These are phyloP conservation scores for Aphelinus atriplicis DNA, from an alignment of 1,140 invertebrate genomes.

Conservation along the genomic window DNA sequence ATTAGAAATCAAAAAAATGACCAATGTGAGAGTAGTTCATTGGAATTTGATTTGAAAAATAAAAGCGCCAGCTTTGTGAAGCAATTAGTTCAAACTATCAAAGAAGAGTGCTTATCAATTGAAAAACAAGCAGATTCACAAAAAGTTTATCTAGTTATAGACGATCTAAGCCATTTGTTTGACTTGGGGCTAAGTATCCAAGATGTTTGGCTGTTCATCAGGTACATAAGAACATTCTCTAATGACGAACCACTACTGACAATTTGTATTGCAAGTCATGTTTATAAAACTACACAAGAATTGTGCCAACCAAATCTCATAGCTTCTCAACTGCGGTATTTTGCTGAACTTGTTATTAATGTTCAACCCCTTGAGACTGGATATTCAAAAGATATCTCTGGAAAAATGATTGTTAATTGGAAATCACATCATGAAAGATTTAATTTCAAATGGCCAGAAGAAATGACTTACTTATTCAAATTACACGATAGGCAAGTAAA, in stretches of 20 bases:
- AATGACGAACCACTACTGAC: conserved; percentile 50
- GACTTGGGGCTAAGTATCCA: conserved; percentile 69
- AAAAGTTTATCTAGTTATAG: conserved; percentile 70
- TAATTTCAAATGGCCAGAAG: conserved; percentile 63
- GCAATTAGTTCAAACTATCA: conserved; percentile 50
- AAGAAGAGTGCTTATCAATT: conserved; percentile 51
- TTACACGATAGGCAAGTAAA: conserved; percentile 77
- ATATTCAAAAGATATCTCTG: conserved; percentile 74
- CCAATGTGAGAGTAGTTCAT: conserved; percentile 47
- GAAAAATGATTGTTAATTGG: conserved; percentile 69
- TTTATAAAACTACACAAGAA: conserved; percentile 66
- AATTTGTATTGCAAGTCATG: conserved; percentile 67
- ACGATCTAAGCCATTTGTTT: conserved; percentile 76
- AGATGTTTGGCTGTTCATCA: conserved; percentile 68
- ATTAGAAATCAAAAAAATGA: conserved; percentile 43
- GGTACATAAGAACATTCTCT: conserved; percentile 57
- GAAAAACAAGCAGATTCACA: conserved; percentile 46
- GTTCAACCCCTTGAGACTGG: conserved; percentile 75
- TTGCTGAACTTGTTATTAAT: conserved; percentile 71
- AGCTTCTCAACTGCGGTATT: conserved; percentile 69
- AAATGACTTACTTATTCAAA: conserved; percentile 72
- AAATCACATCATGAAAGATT: conserved; percentile 60
- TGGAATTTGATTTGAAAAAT: conserved; percentile 50
- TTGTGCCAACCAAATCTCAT: conserved; percentile 61
- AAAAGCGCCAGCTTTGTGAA: conserved; percentile 51